Evolutionary conservation across 2,888 invertebrate genomes (phyloP).

Genomic region (Eubasilissa splendida): DNA sequence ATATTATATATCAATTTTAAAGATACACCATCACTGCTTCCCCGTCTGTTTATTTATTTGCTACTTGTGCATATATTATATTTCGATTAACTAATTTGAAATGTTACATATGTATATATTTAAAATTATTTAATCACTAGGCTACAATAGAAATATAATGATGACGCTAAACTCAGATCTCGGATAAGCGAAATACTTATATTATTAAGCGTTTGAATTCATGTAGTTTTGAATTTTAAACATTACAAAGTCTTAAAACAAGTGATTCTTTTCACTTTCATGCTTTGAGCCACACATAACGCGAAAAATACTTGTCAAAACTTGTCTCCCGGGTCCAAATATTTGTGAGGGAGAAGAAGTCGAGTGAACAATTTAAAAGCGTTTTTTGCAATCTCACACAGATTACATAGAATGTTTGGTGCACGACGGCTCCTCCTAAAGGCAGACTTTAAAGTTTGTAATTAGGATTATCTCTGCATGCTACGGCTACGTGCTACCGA

Average conservation of each 20-base stretch:
- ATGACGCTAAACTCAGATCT: too few relatives aligned
- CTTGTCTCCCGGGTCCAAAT: slow-evolving; percentile 38
- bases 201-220: too few relatives aligned
- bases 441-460: slow-evolving; percentile 11
- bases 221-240: too few relatives aligned
- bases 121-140: too few relatives aligned
- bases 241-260: neutral
- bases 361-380: slow-evolving; percentile 3
- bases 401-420: slow-evolving; percentile 1
- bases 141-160: too few relatives aligned
- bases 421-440: slow-evolving; percentile 2
- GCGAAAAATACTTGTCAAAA: slow-evolving; percentile 24
- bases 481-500: neutral
- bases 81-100: too few relatives aligned
- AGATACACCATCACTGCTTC: too few relatives aligned
- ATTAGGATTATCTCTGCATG: slow-evolving; percentile 33
- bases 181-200: too few relatives aligned
- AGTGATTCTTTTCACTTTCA: neutral
- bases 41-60: too few relatives aligned
- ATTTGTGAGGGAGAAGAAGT: slow-evolving; percentile 42
- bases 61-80: too few relatives aligned
- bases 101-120: too few relatives aligned
- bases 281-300: slow-evolving; percentile 12
- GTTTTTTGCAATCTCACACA: slow-evolving; percentile 34
- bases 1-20: too few relatives aligned